Evolutionary conservation across 1,140 invertebrate species (phyloP).

Genomic region (Akabosia matsudoensis): DNA sequence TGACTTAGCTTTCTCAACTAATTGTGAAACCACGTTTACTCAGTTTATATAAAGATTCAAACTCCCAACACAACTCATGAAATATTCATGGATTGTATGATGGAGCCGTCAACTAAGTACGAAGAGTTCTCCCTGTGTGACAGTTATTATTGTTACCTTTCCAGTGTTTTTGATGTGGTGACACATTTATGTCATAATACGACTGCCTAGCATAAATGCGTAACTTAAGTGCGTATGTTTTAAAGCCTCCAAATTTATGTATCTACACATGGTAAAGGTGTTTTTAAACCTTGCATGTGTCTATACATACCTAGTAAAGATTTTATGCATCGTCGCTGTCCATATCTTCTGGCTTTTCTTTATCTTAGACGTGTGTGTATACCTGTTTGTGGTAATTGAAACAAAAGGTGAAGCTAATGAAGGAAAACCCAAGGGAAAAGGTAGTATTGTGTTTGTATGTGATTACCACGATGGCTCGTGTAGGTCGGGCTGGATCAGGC

Average conservation of each 20-base stretch:
- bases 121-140: background rate
- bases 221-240: background rate
- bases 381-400: background rate
- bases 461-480: too few species aligned
- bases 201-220: too few species aligned
- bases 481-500: too few species aligned
- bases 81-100: background rate
- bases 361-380: background rate
- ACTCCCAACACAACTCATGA: background rate
- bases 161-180: background rate
- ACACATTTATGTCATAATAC: background rate
- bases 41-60: background rate
- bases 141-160: background rate
- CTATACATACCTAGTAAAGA: too few species aligned
- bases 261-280: too few species aligned
- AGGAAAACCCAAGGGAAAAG: background rate
- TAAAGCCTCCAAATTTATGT: background rate
- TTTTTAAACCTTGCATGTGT: too few species aligned
- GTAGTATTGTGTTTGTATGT: too few species aligned
- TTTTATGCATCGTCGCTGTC: background rate
- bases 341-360: background rate
- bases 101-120: too few species aligned
- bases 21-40: background rate
- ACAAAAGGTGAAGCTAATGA: slow-evolving; percentile 11
- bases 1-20: background rate